Percentiles rank a stretch among this genome's conserved stretches.
phyloP scores from a whole-genome alignment of 2,113 vertebrate genomes.

The Actenoides lindsayi region DNA sequence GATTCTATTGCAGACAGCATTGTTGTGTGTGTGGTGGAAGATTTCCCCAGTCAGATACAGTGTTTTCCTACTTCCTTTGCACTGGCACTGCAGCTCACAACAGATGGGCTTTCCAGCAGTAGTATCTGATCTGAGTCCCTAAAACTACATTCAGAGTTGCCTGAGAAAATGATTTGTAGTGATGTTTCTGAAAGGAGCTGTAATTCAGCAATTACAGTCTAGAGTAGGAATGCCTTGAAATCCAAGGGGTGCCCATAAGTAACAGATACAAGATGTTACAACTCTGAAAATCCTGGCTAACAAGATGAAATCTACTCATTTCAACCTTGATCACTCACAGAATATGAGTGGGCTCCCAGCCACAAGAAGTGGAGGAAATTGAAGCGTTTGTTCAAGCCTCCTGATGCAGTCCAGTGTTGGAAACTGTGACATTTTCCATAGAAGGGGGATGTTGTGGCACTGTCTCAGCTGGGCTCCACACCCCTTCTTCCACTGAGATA shows the following conservation, averaged over 20 bases:
- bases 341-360: background rate
- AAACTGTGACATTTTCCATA: background rate
- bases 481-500: background rate
- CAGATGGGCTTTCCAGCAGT: background rate
- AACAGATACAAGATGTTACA: background rate
- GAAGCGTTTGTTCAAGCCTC: background rate
- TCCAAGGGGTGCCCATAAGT: background rate
- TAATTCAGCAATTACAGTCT: background rate
- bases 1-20: background rate
- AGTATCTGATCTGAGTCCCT: background rate
- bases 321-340: background rate
- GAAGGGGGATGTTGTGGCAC: background rate
- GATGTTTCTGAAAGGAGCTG: background rate
- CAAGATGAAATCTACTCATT: background rate
- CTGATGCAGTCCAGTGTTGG: background rate
- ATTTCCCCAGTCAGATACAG: background rate
- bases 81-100: background rate
- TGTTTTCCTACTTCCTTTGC: background rate
- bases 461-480: background rate
- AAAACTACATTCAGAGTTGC: background rate
- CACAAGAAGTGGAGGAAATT: background rate
- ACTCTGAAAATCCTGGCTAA: background rate
- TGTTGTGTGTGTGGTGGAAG: background rate
- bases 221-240: background rate
- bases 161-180: background rate